Evolutionary conservation across 2,113 vertebrate species (phyloP), one percentile per base, ranked within the genome.

Genomic region (Colistium nudipinnis): DNA sequence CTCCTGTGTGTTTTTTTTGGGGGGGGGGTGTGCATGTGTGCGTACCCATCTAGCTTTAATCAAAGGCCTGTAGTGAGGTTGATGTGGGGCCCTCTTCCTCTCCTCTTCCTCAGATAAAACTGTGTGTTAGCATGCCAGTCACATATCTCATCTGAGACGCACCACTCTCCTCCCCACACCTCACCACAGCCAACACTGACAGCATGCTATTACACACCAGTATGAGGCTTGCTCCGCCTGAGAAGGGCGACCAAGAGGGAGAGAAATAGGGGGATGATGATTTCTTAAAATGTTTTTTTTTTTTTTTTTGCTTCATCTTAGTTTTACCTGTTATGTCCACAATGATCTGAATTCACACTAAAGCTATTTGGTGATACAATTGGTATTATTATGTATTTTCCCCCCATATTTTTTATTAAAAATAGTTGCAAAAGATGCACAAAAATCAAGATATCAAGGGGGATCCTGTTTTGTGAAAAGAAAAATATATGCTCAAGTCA

Each of bases 101-200:
- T 43, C 33, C 8, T 83, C 81, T 48, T 17, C 84, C 81, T 86
- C 86, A 88, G 87, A 92, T 91, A 93, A 93, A 94, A 91, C 84
- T 87, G 79, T 53, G 72, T 75, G 88, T 94, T 92, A 90, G 90
- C 89, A 94, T 94, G 92, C 93, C 82, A 88, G 89, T 92, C 92
- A 94, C 93, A 93, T 88, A 90, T 92, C 90, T 93, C 89, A 93
- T 93, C 92, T 92, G 88, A 92, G 88, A 90, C 83, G 53, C 84
- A 47, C 69, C 35, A 28, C 83, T 80, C 82, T 68, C 56, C 83
- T 83, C 71, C 76, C 66, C 67, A 57, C 83, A 77, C 75, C 84
- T 82, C 78, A 11, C 71, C 60, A 63, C 85, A 75, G 85, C 88
- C 89, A 88, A 78, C 84, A 88, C 88, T 90, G 89, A 92, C 90